Evolutionary conservation across 1,140 invertebrate genomes (phyloP).

Genomic region (Aleiodes sp.): DNA sequence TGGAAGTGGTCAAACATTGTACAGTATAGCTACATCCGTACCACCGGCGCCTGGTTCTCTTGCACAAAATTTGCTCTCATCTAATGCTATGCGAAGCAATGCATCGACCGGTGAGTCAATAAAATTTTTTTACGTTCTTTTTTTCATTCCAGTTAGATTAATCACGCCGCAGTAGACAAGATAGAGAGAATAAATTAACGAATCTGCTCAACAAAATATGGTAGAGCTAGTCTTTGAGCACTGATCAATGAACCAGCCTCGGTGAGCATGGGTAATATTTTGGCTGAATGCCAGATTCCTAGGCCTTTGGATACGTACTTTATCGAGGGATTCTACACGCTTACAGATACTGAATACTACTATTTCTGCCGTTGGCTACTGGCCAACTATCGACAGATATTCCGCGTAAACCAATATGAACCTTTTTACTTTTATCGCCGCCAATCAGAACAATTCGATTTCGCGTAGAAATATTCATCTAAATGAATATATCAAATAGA

Average conservation of each 20-base stretch:
- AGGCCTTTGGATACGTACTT: conserved; percentile 15
- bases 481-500: background rate
- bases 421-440: background rate
- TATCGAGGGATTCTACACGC: conserved; percentile 27
- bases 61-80: background rate
- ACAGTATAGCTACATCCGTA: conserved; percentile 58
- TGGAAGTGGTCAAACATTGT: conserved; percentile 60
- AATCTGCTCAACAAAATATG: background rate
- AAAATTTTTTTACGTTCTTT: background rate
- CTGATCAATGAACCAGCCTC: background rate
- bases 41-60: conserved; percentile 50
- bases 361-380: conserved; percentile 22
- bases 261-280: conserved; percentile 33
- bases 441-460: conserved; percentile 1
- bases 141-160: background rate
- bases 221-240: conserved; percentile 8
- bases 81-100: background rate
- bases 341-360: conserved; percentile 7
- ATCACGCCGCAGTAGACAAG: background rate
- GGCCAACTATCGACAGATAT: conserved; percentile 21
- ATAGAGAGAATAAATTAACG: background rate
- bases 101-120: conserved; percentile 18
- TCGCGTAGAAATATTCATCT: background rate
- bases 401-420: background rate
- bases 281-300: conserved; percentile 40